Conservation (phyloP, 2,888 invertebrate genomes). For the Cloeon dipterum region DNA sequence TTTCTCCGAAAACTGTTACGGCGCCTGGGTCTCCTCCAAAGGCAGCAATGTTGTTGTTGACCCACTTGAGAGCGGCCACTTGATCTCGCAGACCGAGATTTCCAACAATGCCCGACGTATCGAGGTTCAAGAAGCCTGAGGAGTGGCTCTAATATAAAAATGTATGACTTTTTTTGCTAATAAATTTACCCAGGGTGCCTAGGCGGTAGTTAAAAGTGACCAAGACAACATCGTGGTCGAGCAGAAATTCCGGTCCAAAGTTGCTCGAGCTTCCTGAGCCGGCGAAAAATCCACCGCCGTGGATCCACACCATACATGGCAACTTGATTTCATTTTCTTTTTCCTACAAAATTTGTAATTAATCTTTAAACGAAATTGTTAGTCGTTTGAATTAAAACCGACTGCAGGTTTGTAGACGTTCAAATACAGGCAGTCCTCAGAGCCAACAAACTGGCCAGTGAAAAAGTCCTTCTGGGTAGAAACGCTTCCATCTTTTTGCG, state of each 20-base stretch:
- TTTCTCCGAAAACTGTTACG: slow-evolving; percentile 5
- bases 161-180: no score
- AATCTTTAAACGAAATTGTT: no score
- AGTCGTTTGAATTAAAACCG: no score
- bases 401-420: slow-evolving; percentile 4
- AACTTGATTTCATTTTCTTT: slow-evolving; percentile 19
- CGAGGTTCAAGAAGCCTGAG: slow-evolving; percentile 3
- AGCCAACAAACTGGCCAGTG: background rate
- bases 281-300: slow-evolving; percentile 4
- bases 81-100: slow-evolving; percentile 5
- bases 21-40: slow-evolving; percentile 4
- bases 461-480: slow-evolving; percentile 2
- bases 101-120: slow-evolving; percentile 2
- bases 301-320: slow-evolving; percentile 5
- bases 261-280: slow-evolving; percentile 3
- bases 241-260: slow-evolving; percentile 4
- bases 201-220: slow-evolving; percentile 4
- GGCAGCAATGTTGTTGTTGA: slow-evolving; percentile 2
- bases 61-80: slow-evolving; percentile 3
- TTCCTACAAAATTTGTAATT: slow-evolving; percentile 12
- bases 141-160: no score
- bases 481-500: slow-evolving; percentile 1
- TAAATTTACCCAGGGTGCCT: slow-evolving; percentile 3
- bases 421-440: slow-evolving; percentile 3
- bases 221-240: slow-evolving; percentile 4